phyloP scores from a whole-genome alignment of 2,888 invertebrate species.

The Trisateles emortualis region DNA sequence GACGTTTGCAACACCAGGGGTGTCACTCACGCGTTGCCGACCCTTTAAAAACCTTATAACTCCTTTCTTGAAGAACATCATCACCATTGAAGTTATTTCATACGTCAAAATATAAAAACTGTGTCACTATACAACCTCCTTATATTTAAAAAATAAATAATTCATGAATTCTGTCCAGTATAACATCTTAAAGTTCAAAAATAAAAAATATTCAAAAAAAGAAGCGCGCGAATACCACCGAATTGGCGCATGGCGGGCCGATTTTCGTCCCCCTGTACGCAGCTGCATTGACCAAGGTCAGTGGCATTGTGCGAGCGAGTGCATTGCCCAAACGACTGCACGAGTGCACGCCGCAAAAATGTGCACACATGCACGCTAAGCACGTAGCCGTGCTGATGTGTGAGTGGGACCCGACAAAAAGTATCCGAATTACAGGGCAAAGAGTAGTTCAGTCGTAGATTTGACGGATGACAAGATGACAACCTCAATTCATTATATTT shows the following conservation, averaged over 20 bases:
- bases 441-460: conserved; percentile 48
- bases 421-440: conserved; percentile 76
- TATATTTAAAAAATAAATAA: not conserved
- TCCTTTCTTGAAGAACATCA: too few relatives aligned
- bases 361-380: conserved; percentile 54
- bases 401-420: conserved; percentile 66
- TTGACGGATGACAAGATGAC: conserved; percentile 18
- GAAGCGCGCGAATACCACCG: conserved; percentile 40
- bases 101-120: too few relatives aligned
- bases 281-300: conserved; percentile 83
- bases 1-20: too few relatives aligned
- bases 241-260: conserved; percentile 54
- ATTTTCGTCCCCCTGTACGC: conserved; percentile 62
- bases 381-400: conserved; percentile 33
- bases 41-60: too few relatives aligned
- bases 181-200: too few relatives aligned
- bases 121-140: too few relatives aligned
- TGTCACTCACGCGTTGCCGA: too few relatives aligned
- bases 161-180: too few relatives aligned
- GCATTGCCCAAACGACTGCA: conserved; percentile 82
- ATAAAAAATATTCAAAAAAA: conserved; percentile 35
- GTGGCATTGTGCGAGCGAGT: conserved; percentile 78
- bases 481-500: too few relatives aligned
- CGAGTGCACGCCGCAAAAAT: conserved; percentile 72
- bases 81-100: too few relatives aligned